A percentile compares a stretch with the other conserved stretches of the same genome.
Evolutionary conservation across 2,888 invertebrate species (phyloP).

Genomic region (Agonopterix heracliana): DNA sequence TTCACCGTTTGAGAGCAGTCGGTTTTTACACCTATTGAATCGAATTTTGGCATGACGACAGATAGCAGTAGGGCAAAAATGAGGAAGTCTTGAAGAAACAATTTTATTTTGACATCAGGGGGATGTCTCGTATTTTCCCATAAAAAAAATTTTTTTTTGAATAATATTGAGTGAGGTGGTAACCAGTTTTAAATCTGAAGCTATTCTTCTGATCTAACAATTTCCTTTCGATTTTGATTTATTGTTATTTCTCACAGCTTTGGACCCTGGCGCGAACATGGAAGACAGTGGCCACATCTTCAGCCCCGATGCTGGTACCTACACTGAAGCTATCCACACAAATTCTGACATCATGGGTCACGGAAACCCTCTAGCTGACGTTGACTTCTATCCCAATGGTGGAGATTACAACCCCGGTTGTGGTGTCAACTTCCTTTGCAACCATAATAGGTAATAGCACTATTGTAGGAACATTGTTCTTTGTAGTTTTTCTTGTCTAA

Average conservation of each 20-base stretch:
- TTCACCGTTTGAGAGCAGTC: too few relatives aligned
- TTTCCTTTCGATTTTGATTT: not conserved
- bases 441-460: conserved; percentile 31
- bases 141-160: too few relatives aligned
- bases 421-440: conserved; percentile 23
- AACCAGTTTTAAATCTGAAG: too few relatives aligned
- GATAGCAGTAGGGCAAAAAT: too few relatives aligned
- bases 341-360: conserved; percentile 29
- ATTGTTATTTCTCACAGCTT: conserved; percentile 18
- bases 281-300: conserved; percentile 26
- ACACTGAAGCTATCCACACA: conserved; percentile 43
- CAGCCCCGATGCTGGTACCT: conserved; percentile 24
- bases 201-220: too few relatives aligned
- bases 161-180: too few relatives aligned
- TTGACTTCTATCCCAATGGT: conserved; percentile 43
- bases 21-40: too few relatives aligned
- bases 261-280: conserved; percentile 36
- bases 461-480: not conserved
- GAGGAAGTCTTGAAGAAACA: too few relatives aligned
- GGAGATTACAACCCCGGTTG: conserved; percentile 33
- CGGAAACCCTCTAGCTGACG: conserved; percentile 20
- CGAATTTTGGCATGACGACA: too few relatives aligned
- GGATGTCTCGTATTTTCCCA: too few relatives aligned
- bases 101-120: too few relatives aligned
- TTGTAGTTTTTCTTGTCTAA: too few relatives aligned